Base-by-base conservation (phyloP, 2,113 vertebrate genomes). In the Stigmatopora argus region DNA sequence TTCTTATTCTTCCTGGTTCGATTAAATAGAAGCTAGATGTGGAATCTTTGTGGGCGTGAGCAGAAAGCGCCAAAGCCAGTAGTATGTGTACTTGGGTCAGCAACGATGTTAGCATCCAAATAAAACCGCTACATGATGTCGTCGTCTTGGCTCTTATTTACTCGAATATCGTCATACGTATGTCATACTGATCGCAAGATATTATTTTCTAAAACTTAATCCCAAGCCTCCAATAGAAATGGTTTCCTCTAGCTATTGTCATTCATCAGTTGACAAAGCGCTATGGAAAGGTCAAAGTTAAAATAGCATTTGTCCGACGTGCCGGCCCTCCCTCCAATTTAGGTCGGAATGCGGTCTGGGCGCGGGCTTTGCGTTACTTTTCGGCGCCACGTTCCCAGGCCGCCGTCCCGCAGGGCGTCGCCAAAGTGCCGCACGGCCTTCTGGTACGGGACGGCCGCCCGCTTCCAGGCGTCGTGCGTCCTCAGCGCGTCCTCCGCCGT, bases 321-420 rank as follows among this genome's bases (percentile, higher is more conserved):
- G 7, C 7, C 35, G 4, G 4, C 35, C 4, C 35, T 38, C 38
- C 6, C 7, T 9, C 38, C 38, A 9, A 41, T 41, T 41, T 41
- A 41, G 38, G 38, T 41, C 2, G 9, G 9, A 41, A 41, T 41
- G 9, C 9, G 7, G 23, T 12, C 12, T 13, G 3, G 1, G 0
- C 13, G 21, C 23, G 23, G 1, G 2, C 53, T 31, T 23, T 14
- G 38, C 19, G 18, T 14, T 12, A 45, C 7, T 61, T 61, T 85
- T n/a, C 76, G 70, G 66, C 9, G 38, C 86, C 86, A 87, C 0
- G 13, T 13, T 7, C 85, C 86, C 35, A 86, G 69, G 14, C 85
- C 87, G 1, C 10, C 71, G 0, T 1, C 70, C 73, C 81, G 79
- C 66, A 86, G 69, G 18, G 80, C 58, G 0, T 7, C 0, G 6